A percentile compares a stretch with the other conserved stretches of the same genome.
These are phyloP conservation scores for Thunnus thynnus DNA, from an alignment of 2,113 vertebrate species.

Conservation along the genomic window DNA sequence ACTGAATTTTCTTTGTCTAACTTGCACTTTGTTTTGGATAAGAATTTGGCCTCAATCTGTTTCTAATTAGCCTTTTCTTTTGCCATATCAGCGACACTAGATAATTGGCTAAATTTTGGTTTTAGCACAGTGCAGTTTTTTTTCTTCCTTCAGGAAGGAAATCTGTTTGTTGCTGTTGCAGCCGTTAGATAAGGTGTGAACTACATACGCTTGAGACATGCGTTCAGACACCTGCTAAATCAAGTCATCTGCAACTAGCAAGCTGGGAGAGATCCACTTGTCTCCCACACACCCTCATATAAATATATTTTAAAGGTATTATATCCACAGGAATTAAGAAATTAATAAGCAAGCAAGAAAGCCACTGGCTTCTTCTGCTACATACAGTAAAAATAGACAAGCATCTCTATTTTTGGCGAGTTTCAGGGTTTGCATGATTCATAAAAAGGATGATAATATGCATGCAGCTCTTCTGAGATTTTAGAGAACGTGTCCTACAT, in stretches of 20 bases:
- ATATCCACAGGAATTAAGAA: slow-evolving; percentile 3
- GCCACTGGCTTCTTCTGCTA: slow-evolving; percentile 19
- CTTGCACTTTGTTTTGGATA: slow-evolving; percentile 7
- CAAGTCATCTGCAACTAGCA: slow-evolving; percentile 4
- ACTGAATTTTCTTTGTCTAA: slow-evolving; percentile 19
- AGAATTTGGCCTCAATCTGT: slow-evolving; percentile 32
- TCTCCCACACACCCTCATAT: slow-evolving; percentile 12
- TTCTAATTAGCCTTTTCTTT: slow-evolving; percentile 34
- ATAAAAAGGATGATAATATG: slow-evolving; percentile 41
- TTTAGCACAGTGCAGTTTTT: neutral
- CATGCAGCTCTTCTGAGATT: slow-evolving; percentile 50
- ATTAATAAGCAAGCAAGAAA: slow-evolving; percentile 14
- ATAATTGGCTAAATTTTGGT: slow-evolving; percentile 22
- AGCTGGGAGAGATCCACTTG: neutral
- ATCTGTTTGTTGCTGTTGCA: slow-evolving; percentile 11
- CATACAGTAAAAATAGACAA: neutral
- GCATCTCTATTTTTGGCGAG: neutral
- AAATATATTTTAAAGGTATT: slow-evolving; percentile 1
- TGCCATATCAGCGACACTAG: neutral
- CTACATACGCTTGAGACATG: neutral
- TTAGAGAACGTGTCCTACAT: slow-evolving; percentile 44
- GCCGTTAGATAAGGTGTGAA: slow-evolving; percentile 11
- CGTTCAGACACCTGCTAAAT: slow-evolving; percentile 11
- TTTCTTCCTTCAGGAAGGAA: neutral
- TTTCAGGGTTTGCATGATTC: slow-evolving; percentile 22